Percentiles rank a stretch among this genome's conserved stretches.
These are phyloP conservation scores for Callyntrura sp. DNA, from an alignment of 2,888 invertebrate genomes.

Conservation along the genomic window DNA sequence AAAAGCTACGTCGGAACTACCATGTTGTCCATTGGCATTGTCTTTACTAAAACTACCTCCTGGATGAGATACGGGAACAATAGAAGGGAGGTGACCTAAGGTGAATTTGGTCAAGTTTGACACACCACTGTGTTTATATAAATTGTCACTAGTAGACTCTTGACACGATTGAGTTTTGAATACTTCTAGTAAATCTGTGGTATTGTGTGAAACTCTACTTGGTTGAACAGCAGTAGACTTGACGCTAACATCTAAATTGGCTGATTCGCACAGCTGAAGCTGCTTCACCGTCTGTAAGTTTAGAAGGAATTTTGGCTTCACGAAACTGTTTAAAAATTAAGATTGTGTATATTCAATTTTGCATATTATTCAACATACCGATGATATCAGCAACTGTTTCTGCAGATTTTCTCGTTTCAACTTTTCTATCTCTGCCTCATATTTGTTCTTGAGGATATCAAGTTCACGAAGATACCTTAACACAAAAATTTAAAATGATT, in stretches of 20 bases:
- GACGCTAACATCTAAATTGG: slow-evolving; percentile 40
- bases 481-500: background rate
- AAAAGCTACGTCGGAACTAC: slow-evolving; percentile 29
- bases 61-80: slow-evolving; percentile 6
- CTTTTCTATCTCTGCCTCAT: slow-evolving; percentile 79
- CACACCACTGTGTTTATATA: slow-evolving; percentile 35
- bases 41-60: background rate
- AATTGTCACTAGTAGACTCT: slow-evolving; percentile 11
- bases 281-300: slow-evolving; percentile 78
- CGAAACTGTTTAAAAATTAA: background rate
- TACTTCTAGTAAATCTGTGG: slow-evolving; percentile 39
- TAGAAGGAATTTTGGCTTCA: background rate
- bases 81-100: slow-evolving; percentile 53
- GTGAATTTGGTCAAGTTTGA: slow-evolving; percentile 65
- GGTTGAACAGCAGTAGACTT: background rate
- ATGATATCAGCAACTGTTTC: slow-evolving; percentile 80
- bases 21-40: background rate
- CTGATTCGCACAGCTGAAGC: slow-evolving; percentile 77
- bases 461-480: slow-evolving; percentile 75
- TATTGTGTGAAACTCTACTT: slow-evolving; percentile 36
- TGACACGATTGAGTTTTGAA: slow-evolving; percentile 18
- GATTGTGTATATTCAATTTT: background rate
- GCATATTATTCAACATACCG: slow-evolving; percentile 66
- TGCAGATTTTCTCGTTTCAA: slow-evolving; percentile 79
- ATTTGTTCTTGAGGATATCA: slow-evolving; percentile 66